Evolutionary conservation across 2,113 vertebrate species (phyloP).

Genomic region (Amphiprion ocellaris): DNA sequence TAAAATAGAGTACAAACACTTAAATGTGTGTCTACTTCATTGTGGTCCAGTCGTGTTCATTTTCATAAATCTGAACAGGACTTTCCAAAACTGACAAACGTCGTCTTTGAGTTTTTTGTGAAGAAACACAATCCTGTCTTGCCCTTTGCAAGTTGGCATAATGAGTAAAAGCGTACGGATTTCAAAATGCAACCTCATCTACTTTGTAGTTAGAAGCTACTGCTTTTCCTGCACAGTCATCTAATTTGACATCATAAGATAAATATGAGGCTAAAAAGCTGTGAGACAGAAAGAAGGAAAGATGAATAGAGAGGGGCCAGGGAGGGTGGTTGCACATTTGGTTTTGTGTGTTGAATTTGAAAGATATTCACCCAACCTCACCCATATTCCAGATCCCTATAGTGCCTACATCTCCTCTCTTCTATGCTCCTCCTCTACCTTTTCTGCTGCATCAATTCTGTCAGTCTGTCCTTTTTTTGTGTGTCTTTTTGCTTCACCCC

Average conservation of each 20-base stretch:
- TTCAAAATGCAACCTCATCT: slow-evolving; percentile 41
- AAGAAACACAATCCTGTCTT: not conserved
- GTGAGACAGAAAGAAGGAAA: slow-evolving; percentile 11
- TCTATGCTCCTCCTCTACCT: not conserved
- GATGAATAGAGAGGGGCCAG: not conserved
- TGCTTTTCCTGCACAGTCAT: slow-evolving; percentile 46
- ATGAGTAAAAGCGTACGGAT: slow-evolving; percentile 20
- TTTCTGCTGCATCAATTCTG: slow-evolving; percentile 26
- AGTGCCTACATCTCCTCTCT: not conserved
- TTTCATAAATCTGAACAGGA: not conserved
- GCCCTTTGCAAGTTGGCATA: not conserved
- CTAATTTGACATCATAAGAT: slow-evolving; percentile 52
- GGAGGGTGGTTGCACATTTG: not conserved
- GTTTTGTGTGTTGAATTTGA: not conserved
- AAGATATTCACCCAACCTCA: slow-evolving; percentile 39
- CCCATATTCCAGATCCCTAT: slow-evolving; percentile 26
- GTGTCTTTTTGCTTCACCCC: not conserved
- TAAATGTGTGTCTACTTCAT: not conserved
- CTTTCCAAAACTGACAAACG: not conserved
- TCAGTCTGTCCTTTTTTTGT: slow-evolving; percentile 10
- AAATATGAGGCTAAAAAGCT: slow-evolving; percentile 57
- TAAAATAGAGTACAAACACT: not conserved
- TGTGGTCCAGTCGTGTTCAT: not conserved
- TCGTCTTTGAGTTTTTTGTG: slow-evolving; percentile 13
- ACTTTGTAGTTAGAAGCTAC: slow-evolving; percentile 37